Percentiles rank a stretch among this genome's conserved stretches.
Conservation (phyloP, 2,113 vertebrate genomes). For the Oncorhynchus clarkii region DNA sequence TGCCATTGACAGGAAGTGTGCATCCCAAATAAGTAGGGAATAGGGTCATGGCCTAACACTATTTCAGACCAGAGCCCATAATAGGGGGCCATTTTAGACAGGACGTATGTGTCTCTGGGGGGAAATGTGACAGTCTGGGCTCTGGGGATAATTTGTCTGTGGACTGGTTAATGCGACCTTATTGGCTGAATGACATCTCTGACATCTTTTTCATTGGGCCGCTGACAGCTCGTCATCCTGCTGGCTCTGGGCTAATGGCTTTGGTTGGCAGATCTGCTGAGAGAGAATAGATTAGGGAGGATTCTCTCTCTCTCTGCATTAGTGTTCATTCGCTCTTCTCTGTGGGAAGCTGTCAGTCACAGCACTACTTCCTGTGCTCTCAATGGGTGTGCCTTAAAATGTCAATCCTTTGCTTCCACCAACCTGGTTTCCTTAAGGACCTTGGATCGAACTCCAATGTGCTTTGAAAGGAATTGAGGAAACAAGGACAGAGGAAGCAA, state of each 20-base stretch:
- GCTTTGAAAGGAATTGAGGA: too few relatives aligned
- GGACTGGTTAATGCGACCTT: background rate
- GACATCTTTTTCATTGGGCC: conserved; percentile 13
- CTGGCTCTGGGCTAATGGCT: conserved; percentile 54
- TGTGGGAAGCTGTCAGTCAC: background rate
- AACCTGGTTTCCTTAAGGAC: too few relatives aligned
- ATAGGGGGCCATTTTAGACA: too few relatives aligned
- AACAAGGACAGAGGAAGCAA: too few relatives aligned
- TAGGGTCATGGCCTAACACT: too few relatives aligned
- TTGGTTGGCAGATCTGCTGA: conserved; percentile 57
- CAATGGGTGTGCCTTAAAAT: too few relatives aligned
- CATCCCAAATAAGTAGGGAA: too few relatives aligned
- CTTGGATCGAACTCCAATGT: too few relatives aligned
- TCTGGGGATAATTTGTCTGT: too few relatives aligned
- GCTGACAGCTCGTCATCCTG: conserved; percentile 61
- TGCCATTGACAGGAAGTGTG: too few relatives aligned
- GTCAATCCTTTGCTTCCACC: too few relatives aligned
- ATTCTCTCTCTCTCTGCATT: conserved; percentile 25
- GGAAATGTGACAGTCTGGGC: background rate
- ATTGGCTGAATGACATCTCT: background rate
- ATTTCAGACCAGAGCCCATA: too few relatives aligned
- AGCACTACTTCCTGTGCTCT: background rate
- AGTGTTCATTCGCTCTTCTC: background rate
- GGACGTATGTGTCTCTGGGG: background rate
- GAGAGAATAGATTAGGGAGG: conserved; percentile 62